Evolutionary conservation across 2,888 invertebrate genomes (phyloP), one percentile per base, ranked within the genome.

Genomic region (Pycnomerus fuliginosus): DNA sequence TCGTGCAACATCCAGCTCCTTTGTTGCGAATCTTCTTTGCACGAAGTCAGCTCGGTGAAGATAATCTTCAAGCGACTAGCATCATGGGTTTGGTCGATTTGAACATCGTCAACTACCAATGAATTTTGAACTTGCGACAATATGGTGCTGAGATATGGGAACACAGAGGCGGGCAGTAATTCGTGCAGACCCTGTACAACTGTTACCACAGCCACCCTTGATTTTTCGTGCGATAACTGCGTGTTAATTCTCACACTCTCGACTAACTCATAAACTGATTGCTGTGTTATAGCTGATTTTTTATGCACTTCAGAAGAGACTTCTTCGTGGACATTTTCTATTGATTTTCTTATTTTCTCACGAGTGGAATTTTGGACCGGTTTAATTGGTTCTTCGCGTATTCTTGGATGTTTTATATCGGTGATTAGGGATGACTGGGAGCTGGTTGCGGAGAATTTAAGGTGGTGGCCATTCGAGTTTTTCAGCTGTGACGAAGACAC

Each of bases 1-100:
- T 96, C 95, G 67, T 95, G 90, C 16, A 96, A 75, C 69, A 92
- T 90, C 96, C 96, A 96, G 56, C 91, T 93, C 43, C 96, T 77
- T 65, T 97, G 96, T 65, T 97, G 95, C 0, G 93, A 90, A 68
- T 96, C 96, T 65, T 95, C 92, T 56, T 94, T 94, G 53, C 93
- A 92, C 48, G 85, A 87, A 1, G 89, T 88, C 52, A 96, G 73
- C 50, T 93, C 86, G 51, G 83, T 82, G 55, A 95, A 85, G 20
- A 95, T 87, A 29, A 87, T 83, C 70, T 87, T 84, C 69, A 96
- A 79, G 14, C 89, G 78, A 55, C 85, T 80, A 0, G 91, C 87
- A 69, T 95, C 94, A 2, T 90, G 87, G 0, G 91, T 90, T 36
- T 85, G 85, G 37, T 90, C 85, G 13, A 90, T 81, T 13, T 85